phyloP scores from a whole-genome alignment of 2,797 vertebrate species.

The Typhlichthys eigenmanni region DNA sequence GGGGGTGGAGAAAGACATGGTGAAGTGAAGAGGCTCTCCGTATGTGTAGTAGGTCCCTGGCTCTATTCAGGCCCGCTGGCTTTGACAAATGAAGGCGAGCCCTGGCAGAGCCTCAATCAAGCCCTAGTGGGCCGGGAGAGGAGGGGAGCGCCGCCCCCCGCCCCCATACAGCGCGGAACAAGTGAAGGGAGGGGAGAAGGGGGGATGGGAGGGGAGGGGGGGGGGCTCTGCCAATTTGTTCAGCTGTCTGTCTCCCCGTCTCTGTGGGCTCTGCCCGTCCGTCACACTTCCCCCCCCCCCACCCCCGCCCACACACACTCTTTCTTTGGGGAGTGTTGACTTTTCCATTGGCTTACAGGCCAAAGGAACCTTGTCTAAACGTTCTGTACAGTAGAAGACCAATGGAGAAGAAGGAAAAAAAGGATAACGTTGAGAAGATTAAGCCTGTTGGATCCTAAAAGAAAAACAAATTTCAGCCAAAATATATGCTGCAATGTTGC shows the following conservation, averaged over 20 bases:
- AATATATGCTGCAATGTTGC: constrained; percentile 16
- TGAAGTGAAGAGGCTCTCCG: constrained; percentile 72
- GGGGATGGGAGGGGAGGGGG: constrained; percentile 51
- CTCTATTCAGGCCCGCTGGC: constrained; percentile 73
- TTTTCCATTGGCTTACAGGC: constrained; percentile 38
- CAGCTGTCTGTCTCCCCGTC: constrained; percentile 68
- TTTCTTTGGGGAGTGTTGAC: constrained; percentile 42
- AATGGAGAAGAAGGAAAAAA: neutral
- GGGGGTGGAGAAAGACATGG: constrained; percentile 49
- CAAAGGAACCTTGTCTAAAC: constrained; percentile 33
- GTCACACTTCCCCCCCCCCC: constrained; percentile 34
- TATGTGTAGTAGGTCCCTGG: constrained; percentile 79
- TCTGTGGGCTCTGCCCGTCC: constrained; percentile 33
- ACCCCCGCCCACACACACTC: constrained; percentile 2
- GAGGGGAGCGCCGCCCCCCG: constrained; percentile 64
- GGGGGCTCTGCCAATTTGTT: constrained; percentile 73
- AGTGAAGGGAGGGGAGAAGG: constrained; percentile 62
- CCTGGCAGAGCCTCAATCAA: constrained; percentile 77
- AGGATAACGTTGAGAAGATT: constrained; percentile 5
- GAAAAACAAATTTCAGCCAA: neutral
- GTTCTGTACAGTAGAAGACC: no score
- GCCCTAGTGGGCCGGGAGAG: constrained; percentile 64
- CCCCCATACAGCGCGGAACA: constrained; percentile 67
- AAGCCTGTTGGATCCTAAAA: neutral
- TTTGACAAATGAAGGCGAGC: constrained; percentile 79